Percentiles rank a stretch among this genome's conserved stretches.
Conservation (phyloP, 1,140 invertebrate genomes). For the Drosophila kikkawai region DNA sequence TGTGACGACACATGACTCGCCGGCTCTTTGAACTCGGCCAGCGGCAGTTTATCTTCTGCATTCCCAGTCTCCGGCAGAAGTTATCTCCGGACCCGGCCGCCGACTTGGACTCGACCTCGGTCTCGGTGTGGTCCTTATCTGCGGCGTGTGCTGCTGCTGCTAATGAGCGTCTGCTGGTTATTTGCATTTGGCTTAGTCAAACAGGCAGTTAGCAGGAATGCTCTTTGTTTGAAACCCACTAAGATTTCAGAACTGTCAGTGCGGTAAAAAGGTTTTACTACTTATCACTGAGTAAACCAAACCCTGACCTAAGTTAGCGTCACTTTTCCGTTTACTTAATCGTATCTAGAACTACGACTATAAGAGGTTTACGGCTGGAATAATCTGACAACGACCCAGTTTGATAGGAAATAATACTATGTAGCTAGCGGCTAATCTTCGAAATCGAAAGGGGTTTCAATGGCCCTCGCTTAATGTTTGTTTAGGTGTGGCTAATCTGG, state of each 20-base stretch:
- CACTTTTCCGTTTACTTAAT: slow-evolving; percentile 1
- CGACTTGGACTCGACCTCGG: slow-evolving; percentile 10
- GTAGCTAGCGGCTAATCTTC: slow-evolving; percentile 27
- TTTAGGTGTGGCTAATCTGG: slow-evolving; percentile 22
- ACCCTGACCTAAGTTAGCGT: slow-evolving; percentile 33
- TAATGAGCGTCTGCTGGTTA: slow-evolving; percentile 45
- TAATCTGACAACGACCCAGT: slow-evolving; percentile 43
- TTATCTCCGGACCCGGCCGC: slow-evolving; percentile 21
- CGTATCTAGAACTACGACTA: slow-evolving; percentile 1
- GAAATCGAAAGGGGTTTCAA: slow-evolving; percentile 32
- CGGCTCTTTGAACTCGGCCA: slow-evolving; percentile 63
- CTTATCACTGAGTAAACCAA: slow-evolving; percentile 25
- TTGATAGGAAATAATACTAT: slow-evolving; percentile 24
- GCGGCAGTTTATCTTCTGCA: slow-evolving; percentile 30
- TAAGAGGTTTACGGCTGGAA: slow-evolving; percentile 4
- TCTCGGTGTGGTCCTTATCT: slow-evolving; percentile 72
- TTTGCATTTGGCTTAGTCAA: slow-evolving; percentile 55
- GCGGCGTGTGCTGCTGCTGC: slow-evolving; percentile 56
- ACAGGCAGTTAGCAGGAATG: slow-evolving; percentile 40
- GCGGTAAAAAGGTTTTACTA: too few relatives aligned
- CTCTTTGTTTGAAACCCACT: slow-evolving; percentile 13
- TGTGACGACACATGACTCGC: slow-evolving; percentile 62
- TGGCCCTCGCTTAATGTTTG: slow-evolving; percentile 4
- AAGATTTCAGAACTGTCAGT: slow-evolving; percentile 2
- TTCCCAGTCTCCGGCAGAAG: slow-evolving; percentile 13